Evolutionary conservation across 2,113 vertebrate genomes (phyloP), one percentile per base, ranked within the genome.

Genomic region (Neogobius melanostomus): DNA sequence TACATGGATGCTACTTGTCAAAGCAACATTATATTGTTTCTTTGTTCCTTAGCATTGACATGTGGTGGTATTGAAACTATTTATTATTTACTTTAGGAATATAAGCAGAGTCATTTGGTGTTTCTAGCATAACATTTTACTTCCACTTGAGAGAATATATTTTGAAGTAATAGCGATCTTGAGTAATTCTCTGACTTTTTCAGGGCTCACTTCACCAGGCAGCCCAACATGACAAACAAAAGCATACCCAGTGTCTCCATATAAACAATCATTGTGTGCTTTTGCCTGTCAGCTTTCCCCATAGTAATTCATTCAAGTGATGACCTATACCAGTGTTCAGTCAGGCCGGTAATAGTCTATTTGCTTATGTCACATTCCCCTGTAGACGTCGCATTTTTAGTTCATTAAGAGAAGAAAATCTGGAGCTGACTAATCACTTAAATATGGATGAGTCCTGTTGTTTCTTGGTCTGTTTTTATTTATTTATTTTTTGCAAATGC

Each of bases 401-500:
- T 71, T 89, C 77, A 89, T 91, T 85, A 86, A 75, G 72, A 73
- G 70, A 80, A 76, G 69, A 77, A 74, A 71, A 75, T 88, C 77
- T 57, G 69, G 74, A 73, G 67, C 77, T 14, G 68, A 53, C 46
- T 91, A 89, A 91, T 90, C 88, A 77, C 78, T 74, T 87, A 87
- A 88, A 89, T 89, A 84, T 86, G 77, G 81, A 86, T 84, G 79
- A 82, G 68, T 80, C 57, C 75, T 69, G 51, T 60, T 69, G 68
- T 63, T 77, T 76, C 73, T 74, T 72, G 53, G 65, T 43, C 56
- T 7, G 14, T 51, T 72, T 52, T 69, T 36, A 21, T 72, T 70
- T 63, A 66, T 64, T 79, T 82, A 56, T 62, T 57, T 47, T 44
- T 64, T 60, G 53, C 59, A 4, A 44, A 15, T 53, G 68, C 69